phyloP scores from a whole-genome alignment of 2,888 invertebrate species.

The Stegophylla sp. region DNA sequence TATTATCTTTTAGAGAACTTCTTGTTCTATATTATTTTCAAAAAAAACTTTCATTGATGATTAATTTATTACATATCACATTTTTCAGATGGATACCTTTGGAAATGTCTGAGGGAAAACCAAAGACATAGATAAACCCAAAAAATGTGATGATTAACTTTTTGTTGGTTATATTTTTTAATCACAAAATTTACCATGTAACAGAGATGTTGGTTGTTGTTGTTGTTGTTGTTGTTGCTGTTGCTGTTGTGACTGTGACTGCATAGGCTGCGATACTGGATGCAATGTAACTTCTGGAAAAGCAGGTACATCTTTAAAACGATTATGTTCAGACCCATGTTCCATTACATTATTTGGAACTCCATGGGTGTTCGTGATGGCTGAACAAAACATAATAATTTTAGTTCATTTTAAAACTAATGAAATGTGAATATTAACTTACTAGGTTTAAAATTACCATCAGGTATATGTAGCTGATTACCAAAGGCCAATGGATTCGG shows the following conservation, averaged over 20 bases:
- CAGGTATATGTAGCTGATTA: slow-evolving; percentile 32
- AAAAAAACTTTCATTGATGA: too few species aligned
- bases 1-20: too few species aligned
- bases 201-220: slow-evolving; percentile 64
- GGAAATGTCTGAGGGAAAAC: too few species aligned
- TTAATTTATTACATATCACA: too few species aligned
- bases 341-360: slow-evolving; percentile 53
- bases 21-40: too few species aligned
- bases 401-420: slow-evolving; percentile 1
- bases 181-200: slow-evolving; percentile 61
- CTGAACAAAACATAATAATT: slow-evolving; percentile 42
- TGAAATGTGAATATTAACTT: background rate
- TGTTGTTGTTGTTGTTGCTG: slow-evolving; percentile 64
- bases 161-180: background rate
- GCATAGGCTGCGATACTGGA: slow-evolving; percentile 52
- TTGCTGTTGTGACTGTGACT: slow-evolving; percentile 45
- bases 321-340: slow-evolving; percentile 52
- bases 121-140: too few species aligned
- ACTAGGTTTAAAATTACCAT: slow-evolving; percentile 44
- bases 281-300: slow-evolving; percentile 58
- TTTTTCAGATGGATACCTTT: too few species aligned
- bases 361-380: slow-evolving; percentile 41
- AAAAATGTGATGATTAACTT: too few species aligned
- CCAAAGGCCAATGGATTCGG: slow-evolving; percentile 44
- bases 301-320: slow-evolving; percentile 57